phyloP scores from a whole-genome alignment of 1,140 invertebrate genomes.

The Brachionus paranguensis region DNA sequence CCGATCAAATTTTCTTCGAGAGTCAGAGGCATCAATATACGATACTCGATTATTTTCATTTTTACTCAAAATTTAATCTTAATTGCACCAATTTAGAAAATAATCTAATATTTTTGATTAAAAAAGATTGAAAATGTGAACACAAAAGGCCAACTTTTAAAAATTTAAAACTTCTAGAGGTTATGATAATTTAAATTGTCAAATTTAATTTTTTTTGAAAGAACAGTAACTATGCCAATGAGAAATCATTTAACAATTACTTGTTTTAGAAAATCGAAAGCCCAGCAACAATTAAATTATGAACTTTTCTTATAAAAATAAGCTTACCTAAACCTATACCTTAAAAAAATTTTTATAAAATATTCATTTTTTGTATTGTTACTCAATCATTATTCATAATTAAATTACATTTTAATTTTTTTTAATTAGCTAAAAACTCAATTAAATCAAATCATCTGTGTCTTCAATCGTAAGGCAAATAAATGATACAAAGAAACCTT shows the following conservation, averaged over 20 bases:
- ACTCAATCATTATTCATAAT: background rate
- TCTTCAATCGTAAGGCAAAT: background rate
- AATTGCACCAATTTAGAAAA: background rate
- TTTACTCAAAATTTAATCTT: background rate
- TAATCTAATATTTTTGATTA: background rate
- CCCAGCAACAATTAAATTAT: background rate
- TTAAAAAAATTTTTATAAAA: background rate
- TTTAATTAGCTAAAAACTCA: too few relatives aligned
- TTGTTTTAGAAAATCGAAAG: background rate
- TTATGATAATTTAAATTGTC: background rate
- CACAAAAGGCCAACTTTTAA: background rate
- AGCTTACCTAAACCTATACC: background rate
- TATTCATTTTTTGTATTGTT: background rate
- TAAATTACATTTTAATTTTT: background rate
- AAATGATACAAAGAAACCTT: background rate
- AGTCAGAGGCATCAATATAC: slow-evolving; percentile 38
- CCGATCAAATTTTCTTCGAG: slow-evolving; percentile 83
- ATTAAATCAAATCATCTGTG: background rate
- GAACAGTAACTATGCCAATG: slow-evolving; percentile 32
- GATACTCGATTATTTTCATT: slow-evolving; percentile 40
- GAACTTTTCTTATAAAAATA: background rate
- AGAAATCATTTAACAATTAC: background rate
- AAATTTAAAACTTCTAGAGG: background rate
- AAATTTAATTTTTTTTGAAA: background rate
- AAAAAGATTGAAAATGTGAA: background rate